These are phyloP conservation scores for Anniella stebbinsi DNA, from an alignment of 2,797 vertebrate species.

Conservation along the genomic window DNA sequence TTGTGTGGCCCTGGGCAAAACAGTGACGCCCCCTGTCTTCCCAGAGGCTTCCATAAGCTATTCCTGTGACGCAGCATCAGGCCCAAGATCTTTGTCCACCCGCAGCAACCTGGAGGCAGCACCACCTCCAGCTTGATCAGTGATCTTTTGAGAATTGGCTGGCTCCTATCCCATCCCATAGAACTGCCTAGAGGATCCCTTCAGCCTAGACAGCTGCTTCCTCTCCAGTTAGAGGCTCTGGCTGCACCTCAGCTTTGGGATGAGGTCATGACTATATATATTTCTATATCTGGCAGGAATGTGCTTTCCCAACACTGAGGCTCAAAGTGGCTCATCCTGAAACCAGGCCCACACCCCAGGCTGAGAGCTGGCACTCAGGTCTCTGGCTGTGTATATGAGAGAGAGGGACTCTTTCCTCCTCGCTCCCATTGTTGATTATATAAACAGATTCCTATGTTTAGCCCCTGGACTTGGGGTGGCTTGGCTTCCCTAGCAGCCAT, in stretches of 20 bases:
- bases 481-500: neutral
- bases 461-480: neutral
- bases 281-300: constrained; percentile 17
- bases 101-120: neutral
- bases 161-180: neutral
- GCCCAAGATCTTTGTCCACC: neutral
- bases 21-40: no score
- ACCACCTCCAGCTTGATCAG: neutral
- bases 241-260: neutral
- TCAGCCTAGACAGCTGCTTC: constrained; percentile 20
- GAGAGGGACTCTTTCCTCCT: neutral
- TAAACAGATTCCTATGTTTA: neutral
- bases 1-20: neutral
- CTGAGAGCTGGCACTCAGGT: neutral
- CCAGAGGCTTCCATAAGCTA: neutral
- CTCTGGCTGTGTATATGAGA: neutral
- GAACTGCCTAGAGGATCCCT: neutral
- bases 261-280: constrained; percentile 34
- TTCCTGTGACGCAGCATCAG: neutral
- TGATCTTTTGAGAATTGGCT: neutral
- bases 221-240: neutral
- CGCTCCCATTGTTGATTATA: neutral
- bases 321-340: neutral
- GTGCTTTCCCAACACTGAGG: constrained; percentile 1
- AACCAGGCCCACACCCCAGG: constrained; percentile 2